Percentiles rank a stretch among this genome's conserved stretches.
Evolutionary conservation across 2,888 invertebrate genomes (phyloP).

Genomic region (Hypomecis atomaria): DNA sequence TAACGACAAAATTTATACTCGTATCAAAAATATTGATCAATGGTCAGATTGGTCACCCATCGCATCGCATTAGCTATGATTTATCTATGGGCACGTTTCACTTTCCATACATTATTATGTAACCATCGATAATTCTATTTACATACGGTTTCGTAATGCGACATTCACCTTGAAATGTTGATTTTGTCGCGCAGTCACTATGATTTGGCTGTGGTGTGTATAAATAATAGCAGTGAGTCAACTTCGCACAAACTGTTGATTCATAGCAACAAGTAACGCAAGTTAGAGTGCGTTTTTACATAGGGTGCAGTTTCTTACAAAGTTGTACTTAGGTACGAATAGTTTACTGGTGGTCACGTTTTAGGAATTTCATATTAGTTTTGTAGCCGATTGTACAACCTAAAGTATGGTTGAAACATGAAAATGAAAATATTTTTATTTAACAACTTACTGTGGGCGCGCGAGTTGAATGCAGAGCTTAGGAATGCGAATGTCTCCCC

Average conservation of each 20-base stretch:
- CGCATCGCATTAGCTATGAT: conserved; percentile 27
- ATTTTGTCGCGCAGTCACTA: conserved; percentile 23
- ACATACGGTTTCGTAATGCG: conserved; percentile 36
- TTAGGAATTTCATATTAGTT: too few relatives aligned
- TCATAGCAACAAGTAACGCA: too few relatives aligned
- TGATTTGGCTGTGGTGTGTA: conserved; percentile 13
- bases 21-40: conserved; percentile 6
- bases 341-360: too few relatives aligned
- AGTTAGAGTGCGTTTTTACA: too few relatives aligned
- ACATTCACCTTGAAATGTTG: conserved; percentile 45
- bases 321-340: too few relatives aligned
- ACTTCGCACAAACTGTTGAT: conserved; percentile 1
- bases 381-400: too few relatives aligned
- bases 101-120: conserved; percentile 41
- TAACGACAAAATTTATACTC: conserved; percentile 25
- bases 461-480: too few relatives aligned
- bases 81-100: conserved; percentile 34
- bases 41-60: conserved; percentile 6
- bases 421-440: too few relatives aligned
- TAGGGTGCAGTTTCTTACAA: too few relatives aligned
- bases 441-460: too few relatives aligned
- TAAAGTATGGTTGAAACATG: too few relatives aligned
- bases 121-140: conserved; percentile 36
- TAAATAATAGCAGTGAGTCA: conserved; percentile 17
- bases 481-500: too few relatives aligned